A percentile compares a stretch with the other conserved stretches of the same genome.
Evolutionary conservation across 2,797 vertebrate species (phyloP).

Genomic region (Oreortyx pictus): DNA sequence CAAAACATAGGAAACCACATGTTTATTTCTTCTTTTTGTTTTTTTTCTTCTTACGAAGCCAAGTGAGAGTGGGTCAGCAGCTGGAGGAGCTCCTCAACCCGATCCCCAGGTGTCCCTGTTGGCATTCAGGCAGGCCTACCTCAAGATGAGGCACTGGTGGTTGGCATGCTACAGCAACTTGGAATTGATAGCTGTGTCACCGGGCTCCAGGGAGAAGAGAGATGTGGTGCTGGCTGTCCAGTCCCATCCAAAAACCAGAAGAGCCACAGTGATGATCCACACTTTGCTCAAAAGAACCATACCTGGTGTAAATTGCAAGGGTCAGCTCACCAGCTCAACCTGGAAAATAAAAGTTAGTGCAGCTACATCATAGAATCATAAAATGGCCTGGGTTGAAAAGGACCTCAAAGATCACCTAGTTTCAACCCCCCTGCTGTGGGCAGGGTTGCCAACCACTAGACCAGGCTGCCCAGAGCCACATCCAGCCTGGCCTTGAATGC

Average conservation of each 20-base stretch:
- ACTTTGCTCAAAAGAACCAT: background rate
- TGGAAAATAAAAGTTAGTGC: background rate
- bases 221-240: background rate
- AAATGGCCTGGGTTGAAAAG: too few relatives aligned
- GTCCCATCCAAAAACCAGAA: background rate
- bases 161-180: background rate
- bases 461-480: too few relatives aligned
- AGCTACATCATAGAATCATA: background rate
- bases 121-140: background rate
- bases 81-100: background rate
- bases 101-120: background rate
- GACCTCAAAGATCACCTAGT: too few relatives aligned
- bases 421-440: too few relatives aligned
- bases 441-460: too few relatives aligned
- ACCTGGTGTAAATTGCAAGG: background rate
- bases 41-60: background rate
- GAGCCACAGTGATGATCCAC: background rate
- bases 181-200: background rate
- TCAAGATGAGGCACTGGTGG: background rate
- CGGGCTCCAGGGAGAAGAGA: background rate
- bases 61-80: background rate
- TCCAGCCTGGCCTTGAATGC: too few relatives aligned
- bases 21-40: conserved; percentile 21
- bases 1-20: conserved; percentile 53
- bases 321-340: background rate